Conservation (phyloP, 2,113 vertebrate genomes). For the Kryptolebias marmoratus region DNA sequence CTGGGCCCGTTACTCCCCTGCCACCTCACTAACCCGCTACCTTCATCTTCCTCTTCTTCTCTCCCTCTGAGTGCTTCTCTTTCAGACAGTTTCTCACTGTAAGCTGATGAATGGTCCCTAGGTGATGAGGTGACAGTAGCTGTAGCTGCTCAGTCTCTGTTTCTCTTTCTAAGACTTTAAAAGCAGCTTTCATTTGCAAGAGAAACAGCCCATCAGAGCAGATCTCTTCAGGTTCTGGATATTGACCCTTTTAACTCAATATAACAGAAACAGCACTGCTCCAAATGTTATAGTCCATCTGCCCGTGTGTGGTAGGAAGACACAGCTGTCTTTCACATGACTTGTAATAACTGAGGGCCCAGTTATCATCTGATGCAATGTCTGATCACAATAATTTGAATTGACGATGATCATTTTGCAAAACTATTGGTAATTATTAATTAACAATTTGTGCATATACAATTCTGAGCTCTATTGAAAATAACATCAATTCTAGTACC, state of each 20-base stretch:
- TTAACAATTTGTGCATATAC: too few relatives aligned
- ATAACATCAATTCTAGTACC: too few relatives aligned
- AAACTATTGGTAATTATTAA: not conserved
- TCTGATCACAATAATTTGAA: not conserved
- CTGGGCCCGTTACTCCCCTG: constrained; percentile 39
- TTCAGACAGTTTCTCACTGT: constrained; percentile 21
- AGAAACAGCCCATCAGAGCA: constrained; percentile 12
- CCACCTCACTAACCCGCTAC: constrained; percentile 34
- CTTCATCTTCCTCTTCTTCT: constrained; percentile 14
- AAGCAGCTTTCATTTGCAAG: constrained; percentile 45
- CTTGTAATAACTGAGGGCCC: not conserved
- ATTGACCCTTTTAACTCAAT: not conserved
- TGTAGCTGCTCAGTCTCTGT: constrained; percentile 49
- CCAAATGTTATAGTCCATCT: constrained; percentile 1
- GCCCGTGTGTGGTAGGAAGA: not conserved
- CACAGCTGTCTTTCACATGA: not conserved
- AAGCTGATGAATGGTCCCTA: constrained; percentile 60
- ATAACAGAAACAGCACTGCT: not conserved
- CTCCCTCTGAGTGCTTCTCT: not conserved
- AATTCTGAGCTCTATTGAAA: too few relatives aligned
- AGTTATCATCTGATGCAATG: not conserved
- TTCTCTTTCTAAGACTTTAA: constrained; percentile 40
- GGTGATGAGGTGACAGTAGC: constrained; percentile 61
- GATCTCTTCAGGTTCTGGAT: not conserved
- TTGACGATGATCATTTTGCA: not conserved